phyloP scores from a whole-genome alignment of 2,797 vertebrate species.

The Esox lucius region DNA sequence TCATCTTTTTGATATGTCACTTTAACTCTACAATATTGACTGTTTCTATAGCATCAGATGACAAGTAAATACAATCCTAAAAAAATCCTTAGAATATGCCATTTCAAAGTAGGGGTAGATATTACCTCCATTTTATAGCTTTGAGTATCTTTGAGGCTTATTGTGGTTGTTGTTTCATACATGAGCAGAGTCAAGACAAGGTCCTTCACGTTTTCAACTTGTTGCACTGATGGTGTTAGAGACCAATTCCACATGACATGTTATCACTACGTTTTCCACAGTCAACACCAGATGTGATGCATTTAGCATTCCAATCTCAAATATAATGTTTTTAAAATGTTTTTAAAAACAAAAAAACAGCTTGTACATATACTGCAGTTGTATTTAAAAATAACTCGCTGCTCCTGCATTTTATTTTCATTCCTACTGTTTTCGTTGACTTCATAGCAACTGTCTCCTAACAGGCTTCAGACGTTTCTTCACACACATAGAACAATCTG shows the following conservation, averaged over 20 bases:
- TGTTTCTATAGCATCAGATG: constrained; percentile 58
- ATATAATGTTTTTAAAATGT: background rate
- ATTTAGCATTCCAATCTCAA: background rate
- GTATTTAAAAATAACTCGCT: background rate
- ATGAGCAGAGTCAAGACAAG: constrained; percentile 18
- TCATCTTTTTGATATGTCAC: constrained; percentile 51
- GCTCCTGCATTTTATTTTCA: background rate
- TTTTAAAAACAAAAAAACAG: background rate
- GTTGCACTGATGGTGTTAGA: constrained; percentile 6
- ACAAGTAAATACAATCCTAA: constrained; percentile 63
- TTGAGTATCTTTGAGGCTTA: constrained; percentile 28
- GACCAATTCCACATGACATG: background rate
- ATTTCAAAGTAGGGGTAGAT: constrained; percentile 52
- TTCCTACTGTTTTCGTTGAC: background rate
- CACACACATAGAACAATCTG: background rate
- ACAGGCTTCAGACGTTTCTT: background rate
- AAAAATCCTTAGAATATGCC: constrained; percentile 57
- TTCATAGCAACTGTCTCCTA: background rate
- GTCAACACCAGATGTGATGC: background rate
- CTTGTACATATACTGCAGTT: background rate
- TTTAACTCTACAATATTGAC: constrained; percentile 69
- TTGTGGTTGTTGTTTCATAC: constrained; percentile 24
- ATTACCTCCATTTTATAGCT: constrained; percentile 44
- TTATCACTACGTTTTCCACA: background rate
- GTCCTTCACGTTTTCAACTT: constrained; percentile 19